These are phyloP conservation scores for Macrophya annulata DNA, from an alignment of 2,888 invertebrate species.

Conservation along the genomic window DNA sequence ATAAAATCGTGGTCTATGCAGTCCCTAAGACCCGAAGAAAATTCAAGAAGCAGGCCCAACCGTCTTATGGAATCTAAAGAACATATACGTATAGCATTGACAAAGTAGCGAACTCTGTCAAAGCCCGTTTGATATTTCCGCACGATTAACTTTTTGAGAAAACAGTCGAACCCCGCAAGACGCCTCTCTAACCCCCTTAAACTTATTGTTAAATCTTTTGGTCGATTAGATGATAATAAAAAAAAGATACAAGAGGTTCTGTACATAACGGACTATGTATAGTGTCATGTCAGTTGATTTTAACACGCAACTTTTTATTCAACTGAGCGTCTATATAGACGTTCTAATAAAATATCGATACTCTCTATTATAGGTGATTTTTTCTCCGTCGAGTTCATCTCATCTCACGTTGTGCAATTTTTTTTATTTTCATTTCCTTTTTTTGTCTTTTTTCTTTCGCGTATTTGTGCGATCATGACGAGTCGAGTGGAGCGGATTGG, in stretches of 20 bases:
- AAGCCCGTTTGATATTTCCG: constrained; percentile 56
- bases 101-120: constrained; percentile 55
- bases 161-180: constrained; percentile 43
- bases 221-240: constrained; percentile 52
- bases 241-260: constrained; percentile 11
- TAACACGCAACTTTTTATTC: constrained; percentile 9
- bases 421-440: not conserved
- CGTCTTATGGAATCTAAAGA: constrained; percentile 31
- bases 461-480: not conserved
- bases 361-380: no score
- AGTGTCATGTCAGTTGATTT: not conserved
- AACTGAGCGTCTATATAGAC: not conserved
- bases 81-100: constrained; percentile 19
- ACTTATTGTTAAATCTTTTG: constrained; percentile 41
- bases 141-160: constrained; percentile 54
- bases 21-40: not conserved
- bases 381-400: not conserved
- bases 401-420: not conserved
- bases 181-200: constrained; percentile 12
- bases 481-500: not conserved
- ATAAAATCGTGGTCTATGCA: not conserved
- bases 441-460: not conserved
- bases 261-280: not conserved
- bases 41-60: constrained; percentile 37
- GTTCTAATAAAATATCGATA: not conserved